A percentile compares a stretch with the other conserved stretches of the same genome.
Conservation (phyloP, 2,113 vertebrate genomes). For the Takifugu flavidus region DNA sequence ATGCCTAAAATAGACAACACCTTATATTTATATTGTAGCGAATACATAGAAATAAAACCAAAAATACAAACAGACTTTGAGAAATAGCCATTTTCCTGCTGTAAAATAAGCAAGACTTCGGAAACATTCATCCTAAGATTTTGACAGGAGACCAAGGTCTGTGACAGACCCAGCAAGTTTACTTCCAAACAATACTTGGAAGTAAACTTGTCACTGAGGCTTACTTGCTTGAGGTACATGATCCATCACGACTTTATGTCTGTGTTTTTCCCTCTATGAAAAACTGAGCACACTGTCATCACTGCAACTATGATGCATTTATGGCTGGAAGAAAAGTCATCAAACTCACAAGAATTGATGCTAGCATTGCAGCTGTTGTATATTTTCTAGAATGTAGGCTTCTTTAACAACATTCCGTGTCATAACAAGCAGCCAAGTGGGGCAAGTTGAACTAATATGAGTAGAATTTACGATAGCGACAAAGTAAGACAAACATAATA, state of each 20-base stretch:
- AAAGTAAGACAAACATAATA: not conserved
- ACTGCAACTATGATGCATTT: conserved; percentile 15
- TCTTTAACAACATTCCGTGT: no score
- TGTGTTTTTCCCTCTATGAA: conserved; percentile 1
- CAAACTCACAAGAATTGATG: not conserved
- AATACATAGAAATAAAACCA: no score
- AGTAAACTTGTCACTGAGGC: not conserved
- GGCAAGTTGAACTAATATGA: not conserved
- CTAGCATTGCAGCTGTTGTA: no score
- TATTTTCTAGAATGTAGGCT: no score
- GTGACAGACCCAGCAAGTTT: not conserved
- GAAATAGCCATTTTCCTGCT: not conserved
- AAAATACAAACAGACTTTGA: no score
- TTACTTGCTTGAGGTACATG: conserved; percentile 20
- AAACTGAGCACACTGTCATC: conserved; percentile 9
- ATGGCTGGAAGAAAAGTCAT: conserved; percentile 7
- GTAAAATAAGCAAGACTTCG: not conserved
- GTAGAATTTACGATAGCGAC: not conserved
- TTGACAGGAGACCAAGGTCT: conserved; percentile 2
- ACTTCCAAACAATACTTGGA: not conserved
- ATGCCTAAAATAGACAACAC: no score
- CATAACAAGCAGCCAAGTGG: no score
- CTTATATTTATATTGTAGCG: no score
- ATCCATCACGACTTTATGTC: conserved; percentile 25
- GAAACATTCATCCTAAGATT: not conserved